Evolutionary conservation across 2,797 vertebrate species (phyloP).

Genomic region (Diplodus puntazzo): DNA sequence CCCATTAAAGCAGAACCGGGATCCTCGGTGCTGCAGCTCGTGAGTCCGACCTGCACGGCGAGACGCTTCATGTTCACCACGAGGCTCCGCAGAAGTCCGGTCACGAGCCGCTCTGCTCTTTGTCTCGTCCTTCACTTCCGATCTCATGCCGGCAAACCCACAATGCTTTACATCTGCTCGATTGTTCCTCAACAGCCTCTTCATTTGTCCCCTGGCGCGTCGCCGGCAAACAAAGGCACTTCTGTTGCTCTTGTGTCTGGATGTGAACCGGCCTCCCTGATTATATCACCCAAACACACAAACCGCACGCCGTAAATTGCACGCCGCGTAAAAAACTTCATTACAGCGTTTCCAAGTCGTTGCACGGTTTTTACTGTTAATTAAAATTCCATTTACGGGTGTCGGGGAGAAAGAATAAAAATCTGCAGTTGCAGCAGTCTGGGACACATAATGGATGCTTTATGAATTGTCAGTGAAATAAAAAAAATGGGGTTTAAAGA

Average conservation of each 20-base stretch:
- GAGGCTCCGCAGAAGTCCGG: constrained; percentile 4
- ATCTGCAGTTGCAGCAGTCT: constrained; percentile 64
- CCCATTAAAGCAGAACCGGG: not conserved
- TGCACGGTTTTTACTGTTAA: constrained; percentile 77
- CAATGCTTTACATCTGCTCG: constrained; percentile 30
- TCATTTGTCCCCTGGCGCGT: constrained; percentile 21
- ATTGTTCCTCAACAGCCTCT: constrained; percentile 13
- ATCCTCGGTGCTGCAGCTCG: not conserved
- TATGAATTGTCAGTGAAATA: constrained; percentile 59
- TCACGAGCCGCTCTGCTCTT: not conserved
- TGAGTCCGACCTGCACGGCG: constrained; percentile 2
- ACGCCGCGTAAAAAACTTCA: constrained; percentile 72
- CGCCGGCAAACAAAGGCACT: constrained; percentile 56
- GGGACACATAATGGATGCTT: constrained; percentile 68
- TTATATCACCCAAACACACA: constrained; percentile 67
- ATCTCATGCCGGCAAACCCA: constrained; percentile 1
- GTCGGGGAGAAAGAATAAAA: constrained; percentile 16
- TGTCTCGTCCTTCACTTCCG: constrained; percentile 15
- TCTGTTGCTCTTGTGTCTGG: constrained; percentile 50
- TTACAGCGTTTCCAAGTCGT: constrained; percentile 74
- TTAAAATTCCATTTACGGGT: constrained; percentile 76
- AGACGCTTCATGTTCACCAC: not conserved
- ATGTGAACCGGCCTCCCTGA: constrained; percentile 21
- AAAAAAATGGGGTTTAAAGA: constrained; percentile 53
- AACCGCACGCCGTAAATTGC: constrained; percentile 71